Evolutionary conservation across 2,113 vertebrate species (phyloP).

Genomic region (Vulpes ferrilata): DNA sequence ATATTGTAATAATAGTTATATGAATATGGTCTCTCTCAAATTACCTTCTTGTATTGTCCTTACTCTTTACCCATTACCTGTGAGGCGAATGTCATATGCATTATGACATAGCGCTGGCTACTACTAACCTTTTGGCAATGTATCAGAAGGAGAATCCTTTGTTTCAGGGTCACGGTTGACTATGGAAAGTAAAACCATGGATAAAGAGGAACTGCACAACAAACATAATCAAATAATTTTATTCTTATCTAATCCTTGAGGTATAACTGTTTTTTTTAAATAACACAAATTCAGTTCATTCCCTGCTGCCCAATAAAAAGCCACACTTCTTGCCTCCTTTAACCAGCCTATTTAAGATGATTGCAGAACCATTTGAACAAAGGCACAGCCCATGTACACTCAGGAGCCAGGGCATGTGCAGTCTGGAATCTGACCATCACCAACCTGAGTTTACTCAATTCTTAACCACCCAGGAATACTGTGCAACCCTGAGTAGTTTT

Average conservation of each 20-base stretch:
- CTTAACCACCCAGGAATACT: not conserved
- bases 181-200: not conserved
- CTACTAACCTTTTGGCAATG: not conserved
- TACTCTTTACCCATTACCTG: not conserved
- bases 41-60: not conserved
- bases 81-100: not conserved
- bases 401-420: not conserved
- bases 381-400: not conserved
- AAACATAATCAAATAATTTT: constrained; percentile 38
- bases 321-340: not conserved
- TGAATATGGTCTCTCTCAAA: not conserved
- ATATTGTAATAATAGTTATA: not conserved
- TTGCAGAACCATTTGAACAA: not conserved
- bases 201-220: not conserved
- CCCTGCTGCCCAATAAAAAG: not conserved
- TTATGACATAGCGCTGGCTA: not conserved
- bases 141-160: not conserved
- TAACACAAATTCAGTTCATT: constrained; percentile 1
- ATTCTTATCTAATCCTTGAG: not conserved
- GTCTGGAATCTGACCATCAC: not conserved
- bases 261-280: not conserved
- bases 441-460: not conserved
- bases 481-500: not conserved
- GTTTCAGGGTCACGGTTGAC: not conserved
- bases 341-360: not conserved